A percentile compares a stretch with the other conserved stretches of the same genome.
phyloP scores from a whole-genome alignment of 2,797 vertebrate genomes.

The Sylvia borin region DNA sequence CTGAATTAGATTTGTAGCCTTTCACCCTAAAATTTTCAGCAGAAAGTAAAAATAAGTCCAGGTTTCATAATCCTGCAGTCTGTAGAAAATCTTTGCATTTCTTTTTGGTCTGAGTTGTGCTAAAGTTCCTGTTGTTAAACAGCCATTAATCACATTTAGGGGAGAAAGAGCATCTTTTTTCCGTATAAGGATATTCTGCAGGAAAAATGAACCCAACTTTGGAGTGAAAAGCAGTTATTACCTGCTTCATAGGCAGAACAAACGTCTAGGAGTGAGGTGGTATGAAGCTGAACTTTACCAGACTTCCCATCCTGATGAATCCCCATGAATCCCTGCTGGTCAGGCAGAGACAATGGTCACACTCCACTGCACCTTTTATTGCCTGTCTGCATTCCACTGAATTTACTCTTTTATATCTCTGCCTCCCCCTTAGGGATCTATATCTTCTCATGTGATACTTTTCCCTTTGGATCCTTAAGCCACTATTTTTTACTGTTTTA shows the following conservation, averaged over 20 bases:
- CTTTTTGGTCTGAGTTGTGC: background rate
- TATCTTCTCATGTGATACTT: background rate
- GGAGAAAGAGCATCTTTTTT: background rate
- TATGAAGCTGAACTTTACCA: background rate
- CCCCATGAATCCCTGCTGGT: background rate
- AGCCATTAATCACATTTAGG: background rate
- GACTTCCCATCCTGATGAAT: accelerated
- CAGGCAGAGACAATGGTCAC: background rate
- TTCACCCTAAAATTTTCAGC: background rate
- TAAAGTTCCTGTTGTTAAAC: background rate
- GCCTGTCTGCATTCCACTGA: background rate
- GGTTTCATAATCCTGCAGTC: background rate
- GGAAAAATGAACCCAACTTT: background rate
- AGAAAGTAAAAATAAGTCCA: background rate
- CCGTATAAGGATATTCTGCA: background rate
- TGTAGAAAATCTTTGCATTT: background rate
- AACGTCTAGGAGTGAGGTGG: background rate
- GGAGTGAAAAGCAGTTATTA: background rate
- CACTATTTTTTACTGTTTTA: background rate
- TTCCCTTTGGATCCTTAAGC: background rate
- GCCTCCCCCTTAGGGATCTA: background rate
- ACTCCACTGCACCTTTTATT: background rate
- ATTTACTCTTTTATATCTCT: background rate
- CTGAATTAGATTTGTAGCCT: background rate
- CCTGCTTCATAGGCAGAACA: background rate